Base-by-base conservation (phyloP, 2,888 invertebrate genomes). In the Heliconius erato region DNA sequence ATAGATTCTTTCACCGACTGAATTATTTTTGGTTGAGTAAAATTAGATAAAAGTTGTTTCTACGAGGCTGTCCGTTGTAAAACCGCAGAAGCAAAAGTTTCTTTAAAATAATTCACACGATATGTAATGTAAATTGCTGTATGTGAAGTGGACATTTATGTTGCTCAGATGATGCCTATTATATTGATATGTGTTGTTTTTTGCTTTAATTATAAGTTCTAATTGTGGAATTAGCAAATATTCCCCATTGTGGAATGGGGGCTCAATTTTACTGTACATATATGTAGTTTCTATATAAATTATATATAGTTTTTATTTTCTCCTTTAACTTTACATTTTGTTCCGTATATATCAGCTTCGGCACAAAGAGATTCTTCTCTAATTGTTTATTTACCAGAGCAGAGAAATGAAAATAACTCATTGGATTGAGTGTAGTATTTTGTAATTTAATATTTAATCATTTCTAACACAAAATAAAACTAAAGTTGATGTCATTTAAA, bases 1-100 rank as follows among this genome's bases (percentile, higher is more conserved):
- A 87, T 80, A 85, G 86, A 88, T 86, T 84, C 87, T 87, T 85
- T 83, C 79, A 81, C 82, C 86, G 80, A 82, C 54, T 87, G 89
- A 89, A 88, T 88, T 85, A 86, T 88, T 87, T 49, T 74, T 54
- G 0, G 32, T 54, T 49, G 19, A 54, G 14, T 32, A 49, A 74
- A 74, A 23, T 32, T 72, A 72, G 44, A 72, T 9, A 32, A 16
- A 54, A 32, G 16, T 49, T 49, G 5, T 49, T 16, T 49, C 16
- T 16, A 54, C 49, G 49, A 19, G 49, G 6, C 49, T 6, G 49
- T 19, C 54, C 23, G 23, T 54, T 54, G 23, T 54, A 54, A 54
- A 54, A 7, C 7, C 23, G 2, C 54, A 7, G 23, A 23, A 54
- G 54, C 0, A 54, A 54, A 54, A 54, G 54, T 54, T 23, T 19